These are phyloP conservation scores for Popillia japonica DNA, from an alignment of 1,140 invertebrate genomes.

Conservation along the genomic window DNA sequence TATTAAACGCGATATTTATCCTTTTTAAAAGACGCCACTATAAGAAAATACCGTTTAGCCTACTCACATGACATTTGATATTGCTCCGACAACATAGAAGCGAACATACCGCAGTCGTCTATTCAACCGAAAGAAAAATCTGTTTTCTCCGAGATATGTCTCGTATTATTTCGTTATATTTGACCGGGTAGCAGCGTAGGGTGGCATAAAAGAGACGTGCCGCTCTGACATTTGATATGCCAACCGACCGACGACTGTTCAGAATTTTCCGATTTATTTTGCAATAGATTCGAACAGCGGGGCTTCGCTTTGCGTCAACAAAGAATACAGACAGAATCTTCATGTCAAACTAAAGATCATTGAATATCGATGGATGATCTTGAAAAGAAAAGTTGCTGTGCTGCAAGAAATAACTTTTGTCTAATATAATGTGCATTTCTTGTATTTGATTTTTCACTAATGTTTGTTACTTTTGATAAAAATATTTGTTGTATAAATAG, in stretches of 20 bases:
- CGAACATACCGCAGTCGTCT: background rate
- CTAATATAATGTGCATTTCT: background rate
- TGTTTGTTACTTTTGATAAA: background rate
- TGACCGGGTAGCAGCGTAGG: background rate
- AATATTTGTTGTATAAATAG: too few species aligned
- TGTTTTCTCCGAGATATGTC: background rate
- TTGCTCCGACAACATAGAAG: too few species aligned
- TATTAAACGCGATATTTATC: too few species aligned
- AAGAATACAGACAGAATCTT: background rate
- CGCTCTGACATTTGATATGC: conserved; percentile 11
- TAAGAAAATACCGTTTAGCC: too few species aligned
- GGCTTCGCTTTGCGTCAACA: background rate
- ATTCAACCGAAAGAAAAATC: background rate
- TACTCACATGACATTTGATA: too few species aligned
- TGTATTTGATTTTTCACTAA: background rate
- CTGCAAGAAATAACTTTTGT: background rate
- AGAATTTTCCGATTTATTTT: background rate
- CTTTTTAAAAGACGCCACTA: too few species aligned
- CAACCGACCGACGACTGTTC: background rate
- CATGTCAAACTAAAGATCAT: background rate
- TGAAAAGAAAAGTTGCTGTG: background rate
- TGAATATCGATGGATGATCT: too few species aligned
- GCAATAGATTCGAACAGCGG: background rate
- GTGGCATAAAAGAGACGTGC: background rate
- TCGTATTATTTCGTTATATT: conserved; percentile 14